Evolutionary conservation across 2,888 invertebrate species (phyloP).

Genomic region (Meliscaeva auricollis): DNA sequence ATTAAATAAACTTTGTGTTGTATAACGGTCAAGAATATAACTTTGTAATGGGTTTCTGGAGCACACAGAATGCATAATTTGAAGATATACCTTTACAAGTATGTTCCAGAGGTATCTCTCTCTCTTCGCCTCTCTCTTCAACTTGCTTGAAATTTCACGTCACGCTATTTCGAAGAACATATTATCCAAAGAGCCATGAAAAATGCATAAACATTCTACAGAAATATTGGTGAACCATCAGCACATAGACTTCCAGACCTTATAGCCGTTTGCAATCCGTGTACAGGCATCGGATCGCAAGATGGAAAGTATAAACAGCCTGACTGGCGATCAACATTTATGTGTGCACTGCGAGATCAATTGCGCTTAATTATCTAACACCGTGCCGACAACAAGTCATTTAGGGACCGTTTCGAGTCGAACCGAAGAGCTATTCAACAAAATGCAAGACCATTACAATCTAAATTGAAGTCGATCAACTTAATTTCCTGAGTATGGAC

Average conservation of each 20-base stretch:
- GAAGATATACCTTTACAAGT: background rate
- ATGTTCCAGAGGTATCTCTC: too few relatives aligned
- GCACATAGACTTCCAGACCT: background rate
- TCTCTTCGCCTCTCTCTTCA: too few relatives aligned
- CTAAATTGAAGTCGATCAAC: conserved; percentile 56
- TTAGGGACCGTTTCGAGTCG: background rate
- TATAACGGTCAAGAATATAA: conserved; percentile 41
- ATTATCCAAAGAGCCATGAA: conserved; percentile 26
- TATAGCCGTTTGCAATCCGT: conserved; percentile 1
- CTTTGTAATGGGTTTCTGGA: conserved; percentile 60
- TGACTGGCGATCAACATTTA: conserved; percentile 9
- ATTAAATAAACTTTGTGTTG: conserved; percentile 1
- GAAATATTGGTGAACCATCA: background rate
- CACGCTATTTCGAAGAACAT: conserved; percentile 67
- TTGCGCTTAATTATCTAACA: conserved; percentile 70
- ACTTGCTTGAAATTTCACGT: conserved; percentile 54
- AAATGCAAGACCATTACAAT: conserved; percentile 42
- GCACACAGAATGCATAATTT: conserved; percentile 59
- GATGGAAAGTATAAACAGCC: conserved; percentile 61
- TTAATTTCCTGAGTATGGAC: conserved; percentile 26
- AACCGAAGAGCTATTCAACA: conserved; percentile 1
- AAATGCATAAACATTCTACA: conserved; percentile 8
- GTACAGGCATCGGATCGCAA: conserved; percentile 17
- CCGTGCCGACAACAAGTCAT: conserved; percentile 39
- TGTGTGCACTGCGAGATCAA: conserved; percentile 56